Evolutionary conservation across 2,888 invertebrate species (phyloP).

Genomic region (Ornithoptera alexandrae): DNA sequence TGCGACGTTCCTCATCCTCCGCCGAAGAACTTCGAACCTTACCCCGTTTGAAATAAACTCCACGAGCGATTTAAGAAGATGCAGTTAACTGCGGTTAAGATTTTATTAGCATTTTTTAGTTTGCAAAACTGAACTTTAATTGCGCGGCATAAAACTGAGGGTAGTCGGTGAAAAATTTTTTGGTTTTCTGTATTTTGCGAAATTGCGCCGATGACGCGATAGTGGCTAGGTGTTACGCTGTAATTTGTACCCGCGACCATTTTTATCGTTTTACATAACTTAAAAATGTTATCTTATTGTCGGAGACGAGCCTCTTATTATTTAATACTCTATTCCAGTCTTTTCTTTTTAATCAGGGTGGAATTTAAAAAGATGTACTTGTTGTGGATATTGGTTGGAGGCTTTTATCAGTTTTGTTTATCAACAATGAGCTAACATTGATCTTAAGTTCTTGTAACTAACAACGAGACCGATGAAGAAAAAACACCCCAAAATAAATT

Average conservation of each 20-base stretch:
- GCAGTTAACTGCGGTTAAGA: neutral
- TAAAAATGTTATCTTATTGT: slow-evolving; percentile 26
- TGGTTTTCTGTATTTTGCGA: slow-evolving; percentile 20
- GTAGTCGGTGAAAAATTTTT: slow-evolving; percentile 20
- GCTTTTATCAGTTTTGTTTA: too few relatives aligned
- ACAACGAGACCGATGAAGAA: too few relatives aligned
- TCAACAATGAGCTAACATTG: too few relatives aligned
- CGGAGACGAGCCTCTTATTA: slow-evolving; percentile 10
- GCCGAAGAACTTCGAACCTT: slow-evolving; percentile 4
- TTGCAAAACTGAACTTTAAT: slow-evolving; percentile 25
- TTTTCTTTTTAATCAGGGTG: too few relatives aligned
- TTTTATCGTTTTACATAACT: slow-evolving; percentile 27
- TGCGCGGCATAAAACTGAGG: slow-evolving; percentile 21
- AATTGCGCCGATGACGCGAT: slow-evolving; percentile 21
- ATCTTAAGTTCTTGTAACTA: too few relatives aligned
- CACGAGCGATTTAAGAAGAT: neutral
- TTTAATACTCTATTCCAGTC: too few relatives aligned
- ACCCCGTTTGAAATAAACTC: neutral
- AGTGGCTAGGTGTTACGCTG: slow-evolving; percentile 29
- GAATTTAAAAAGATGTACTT: too few relatives aligned
- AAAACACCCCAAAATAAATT: too few relatives aligned
- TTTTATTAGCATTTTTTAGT: slow-evolving; percentile 20
- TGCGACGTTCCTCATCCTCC: neutral
- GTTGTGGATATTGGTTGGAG: too few relatives aligned
- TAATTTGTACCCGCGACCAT: slow-evolving; percentile 27